A percentile compares a stretch with the other conserved stretches of the same genome.
phyloP scores from a whole-genome alignment of 2,888 invertebrate genomes.

The Autographa gamma region DNA sequence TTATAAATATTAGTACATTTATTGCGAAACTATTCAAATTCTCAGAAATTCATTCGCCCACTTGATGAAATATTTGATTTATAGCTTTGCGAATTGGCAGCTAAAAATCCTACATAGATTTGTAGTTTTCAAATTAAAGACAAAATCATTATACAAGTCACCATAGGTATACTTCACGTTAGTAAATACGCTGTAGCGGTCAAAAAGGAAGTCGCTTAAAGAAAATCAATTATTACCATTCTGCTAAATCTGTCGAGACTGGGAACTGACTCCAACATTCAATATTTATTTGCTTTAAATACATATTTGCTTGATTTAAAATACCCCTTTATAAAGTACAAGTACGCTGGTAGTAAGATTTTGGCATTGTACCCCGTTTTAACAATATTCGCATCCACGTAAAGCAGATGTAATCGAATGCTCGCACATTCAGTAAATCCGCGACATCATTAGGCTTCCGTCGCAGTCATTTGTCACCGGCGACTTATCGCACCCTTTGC shows the following conservation, averaged over 20 bases:
- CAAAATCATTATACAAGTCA: too few relatives aligned
- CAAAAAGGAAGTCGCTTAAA: too few relatives aligned
- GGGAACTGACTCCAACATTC: too few relatives aligned
- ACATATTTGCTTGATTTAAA: too few relatives aligned
- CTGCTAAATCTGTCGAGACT: too few relatives aligned
- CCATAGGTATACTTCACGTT: too few relatives aligned
- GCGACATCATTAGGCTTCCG: constrained; percentile 71
- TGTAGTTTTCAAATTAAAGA: not conserved
- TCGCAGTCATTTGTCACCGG: constrained; percentile 73
- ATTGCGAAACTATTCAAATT: constrained; percentile 29
- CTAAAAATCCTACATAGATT: constrained; percentile 11
- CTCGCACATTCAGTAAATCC: constrained; percentile 55
- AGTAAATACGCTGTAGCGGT: too few relatives aligned
- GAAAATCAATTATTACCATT: too few relatives aligned
- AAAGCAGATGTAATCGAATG: constrained; percentile 57
- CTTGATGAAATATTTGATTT: constrained; percentile 44
- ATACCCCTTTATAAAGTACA: not conserved
- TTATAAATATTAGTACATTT: not conserved
- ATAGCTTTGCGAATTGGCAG: constrained; percentile 38
- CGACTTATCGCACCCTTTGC: constrained; percentile 74
- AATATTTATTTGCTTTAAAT: too few relatives aligned
- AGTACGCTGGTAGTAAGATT: too few relatives aligned
- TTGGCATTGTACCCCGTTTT: not conserved
- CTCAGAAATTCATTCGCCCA: constrained; percentile 15
- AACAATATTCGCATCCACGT: constrained; percentile 39